Evolutionary conservation across 2,888 invertebrate species (phyloP).

Genomic region (Tipula lateralis): DNA sequence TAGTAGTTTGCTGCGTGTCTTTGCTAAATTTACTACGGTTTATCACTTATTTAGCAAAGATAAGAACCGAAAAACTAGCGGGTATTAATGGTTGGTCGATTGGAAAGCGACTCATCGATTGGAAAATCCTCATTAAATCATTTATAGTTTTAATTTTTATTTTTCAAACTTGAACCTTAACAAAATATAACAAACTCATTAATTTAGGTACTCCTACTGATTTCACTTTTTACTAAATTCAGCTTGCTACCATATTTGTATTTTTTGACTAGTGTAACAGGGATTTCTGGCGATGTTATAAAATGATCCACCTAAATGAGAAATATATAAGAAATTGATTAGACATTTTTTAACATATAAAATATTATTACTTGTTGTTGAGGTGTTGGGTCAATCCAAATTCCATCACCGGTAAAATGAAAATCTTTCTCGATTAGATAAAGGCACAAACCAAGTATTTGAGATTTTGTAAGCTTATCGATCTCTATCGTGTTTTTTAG

Average conservation of each 20-base stretch:
- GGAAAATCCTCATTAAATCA: neutral
- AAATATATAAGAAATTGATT: neutral
- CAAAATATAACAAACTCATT: neutral
- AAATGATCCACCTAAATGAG: neutral
- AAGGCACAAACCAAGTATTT: slow-evolving; percentile 60
- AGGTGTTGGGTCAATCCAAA: slow-evolving; percentile 55
- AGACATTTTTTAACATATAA: neutral
- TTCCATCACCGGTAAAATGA: slow-evolving; percentile 71
- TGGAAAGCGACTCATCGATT: too few species aligned
- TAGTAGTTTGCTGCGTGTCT: too few species aligned
- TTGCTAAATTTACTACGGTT: too few species aligned
- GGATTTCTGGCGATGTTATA: neutral
- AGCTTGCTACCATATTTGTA: slow-evolving; percentile 25
- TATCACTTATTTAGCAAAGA: too few species aligned
- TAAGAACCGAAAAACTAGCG: too few species aligned
- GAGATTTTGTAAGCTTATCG: slow-evolving; percentile 46
- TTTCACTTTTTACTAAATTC: neutral
- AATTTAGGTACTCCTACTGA: neutral
- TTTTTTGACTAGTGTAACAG: slow-evolving; percentile 3
- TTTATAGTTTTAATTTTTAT: neutral
- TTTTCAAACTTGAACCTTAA: neutral
- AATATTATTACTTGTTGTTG: slow-evolving; percentile 37
- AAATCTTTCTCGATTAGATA: slow-evolving; percentile 68
- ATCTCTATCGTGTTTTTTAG: neutral
- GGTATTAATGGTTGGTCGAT: too few species aligned